These are phyloP conservation scores for Poecilia latipinna DNA, from an alignment of 2,113 vertebrate genomes.

Conservation along the genomic window DNA sequence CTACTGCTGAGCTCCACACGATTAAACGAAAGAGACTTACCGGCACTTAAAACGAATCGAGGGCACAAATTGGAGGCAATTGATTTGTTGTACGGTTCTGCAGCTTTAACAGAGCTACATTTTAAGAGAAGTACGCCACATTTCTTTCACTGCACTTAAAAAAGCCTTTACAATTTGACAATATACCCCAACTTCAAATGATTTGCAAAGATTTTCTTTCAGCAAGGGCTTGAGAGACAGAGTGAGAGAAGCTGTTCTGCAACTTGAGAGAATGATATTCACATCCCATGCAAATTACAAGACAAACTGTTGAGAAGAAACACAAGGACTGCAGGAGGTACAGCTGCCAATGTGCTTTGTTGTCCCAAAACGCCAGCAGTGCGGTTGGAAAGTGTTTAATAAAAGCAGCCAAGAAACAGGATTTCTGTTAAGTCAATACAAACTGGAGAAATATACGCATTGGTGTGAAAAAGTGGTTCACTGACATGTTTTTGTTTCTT, in stretches of 20 bases:
- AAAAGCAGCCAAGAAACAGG: slow-evolving; percentile 4
- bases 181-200: background rate
- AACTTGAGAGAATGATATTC: background rate
- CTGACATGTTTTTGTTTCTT: no score
- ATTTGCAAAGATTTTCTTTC: slow-evolving; percentile 6
- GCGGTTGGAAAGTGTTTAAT: slow-evolving; percentile 11
- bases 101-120: background rate
- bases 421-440: slow-evolving; percentile 10
- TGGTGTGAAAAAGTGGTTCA: no score
- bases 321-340: slow-evolving; percentile 3
- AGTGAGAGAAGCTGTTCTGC: slow-evolving; percentile 21
- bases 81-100: background rate
- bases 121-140: background rate
- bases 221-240: background rate
- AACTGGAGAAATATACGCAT: background rate
- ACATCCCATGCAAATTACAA: slow-evolving; percentile 24
- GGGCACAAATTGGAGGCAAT: background rate
- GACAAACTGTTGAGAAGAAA: slow-evolving; percentile 4
- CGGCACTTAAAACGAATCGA: background rate
- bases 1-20: background rate
- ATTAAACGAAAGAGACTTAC: background rate
- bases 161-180: background rate
- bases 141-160: slow-evolving; percentile 12
- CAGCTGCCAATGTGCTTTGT: background rate
- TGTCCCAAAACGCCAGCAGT: slow-evolving; percentile 3